Base-by-base conservation (phyloP, 1,140 invertebrate genomes). In the Drosophila azteca region DNA sequence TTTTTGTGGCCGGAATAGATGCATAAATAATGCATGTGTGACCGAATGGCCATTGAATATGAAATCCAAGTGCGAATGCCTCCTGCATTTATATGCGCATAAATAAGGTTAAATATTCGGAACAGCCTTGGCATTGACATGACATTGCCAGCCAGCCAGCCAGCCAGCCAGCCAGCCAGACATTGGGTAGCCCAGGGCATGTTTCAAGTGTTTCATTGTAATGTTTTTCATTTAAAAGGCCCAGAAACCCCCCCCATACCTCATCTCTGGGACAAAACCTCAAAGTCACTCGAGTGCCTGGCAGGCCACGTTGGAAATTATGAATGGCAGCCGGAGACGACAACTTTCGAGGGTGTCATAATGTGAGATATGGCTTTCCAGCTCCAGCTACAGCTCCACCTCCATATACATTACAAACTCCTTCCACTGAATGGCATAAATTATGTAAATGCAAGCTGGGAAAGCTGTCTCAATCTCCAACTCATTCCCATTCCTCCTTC, bases 401-500 rank as follows among this genome's bases (percentile, higher is more conserved):
- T 24, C 41, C 17, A 49, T 43, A 39, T 39, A 35, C 35, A 5
- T 48, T 51, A 7, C 26, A 13, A 48, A 63, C 50, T 73, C 58
- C 50, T 63, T 54, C n/a, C 26, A 48, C 8, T 4, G 8, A 6
- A 50, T 8, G 29, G 62, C 63, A 87, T 88, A 87, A 87, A 87
- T 88, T 87, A 87, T 87, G 83, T 79, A 77, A 87, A 87, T 88
- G 60, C 83, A 51, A 48, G 52, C 59, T 45, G 65, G 52, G 24
- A 41, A 45, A 52, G 51, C 55, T n/a, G 35, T 39, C 46, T 43
- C 45, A 73, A 55, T 57, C 59, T 24, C 22, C 44, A 35, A 43
- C 29, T 17, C 50, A 3, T 20, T 0, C 9, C n/a, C 39, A 26
- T 44, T 35, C 9, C 9, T 29, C 62, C 45, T n/a, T n/a, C n/a